These are phyloP conservation scores for Tetragonisca angustula DNA, from an alignment of 2,888 invertebrate species.

Conservation along the genomic window DNA sequence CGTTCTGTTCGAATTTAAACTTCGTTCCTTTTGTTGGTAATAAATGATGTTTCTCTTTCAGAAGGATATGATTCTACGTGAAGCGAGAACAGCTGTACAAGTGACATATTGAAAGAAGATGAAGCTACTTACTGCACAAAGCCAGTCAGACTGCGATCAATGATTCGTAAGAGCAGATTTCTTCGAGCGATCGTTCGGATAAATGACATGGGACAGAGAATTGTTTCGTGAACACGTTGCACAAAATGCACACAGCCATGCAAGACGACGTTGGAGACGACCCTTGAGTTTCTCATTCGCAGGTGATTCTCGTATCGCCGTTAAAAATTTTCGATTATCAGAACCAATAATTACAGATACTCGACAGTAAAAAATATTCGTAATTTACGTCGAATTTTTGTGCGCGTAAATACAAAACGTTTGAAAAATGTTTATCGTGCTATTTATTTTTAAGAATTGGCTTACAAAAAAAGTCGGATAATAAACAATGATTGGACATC, in stretches of 20 bases:
- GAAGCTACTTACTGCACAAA: slow-evolving; percentile 38
- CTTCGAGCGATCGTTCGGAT: slow-evolving; percentile 10
- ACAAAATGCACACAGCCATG: background rate
- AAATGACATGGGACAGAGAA: background rate
- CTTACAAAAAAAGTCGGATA: slow-evolving; percentile 34
- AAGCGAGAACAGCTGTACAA: background rate
- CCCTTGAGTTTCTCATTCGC: background rate
- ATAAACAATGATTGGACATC: slow-evolving; percentile 16
- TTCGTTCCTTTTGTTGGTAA: background rate
- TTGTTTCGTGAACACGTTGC: slow-evolving; percentile 2
- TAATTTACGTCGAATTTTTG: background rate
- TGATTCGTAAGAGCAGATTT: background rate
- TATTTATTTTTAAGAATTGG: slow-evolving; percentile 43
- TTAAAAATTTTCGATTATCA: no score
- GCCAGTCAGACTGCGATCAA: slow-evolving; percentile 3
- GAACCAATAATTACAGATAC: background rate
- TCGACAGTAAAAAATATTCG: background rate
- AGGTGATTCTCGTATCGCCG: background rate
- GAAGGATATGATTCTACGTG: background rate
- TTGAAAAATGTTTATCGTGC: background rate
- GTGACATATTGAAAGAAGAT: background rate
- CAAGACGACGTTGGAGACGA: background rate
- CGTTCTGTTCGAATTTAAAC: background rate
- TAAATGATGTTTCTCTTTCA: background rate
- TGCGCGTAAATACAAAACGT: slow-evolving; percentile 19